Conservation (phyloP, 2,888 invertebrate species). For the Brachyptera putata region DNA sequence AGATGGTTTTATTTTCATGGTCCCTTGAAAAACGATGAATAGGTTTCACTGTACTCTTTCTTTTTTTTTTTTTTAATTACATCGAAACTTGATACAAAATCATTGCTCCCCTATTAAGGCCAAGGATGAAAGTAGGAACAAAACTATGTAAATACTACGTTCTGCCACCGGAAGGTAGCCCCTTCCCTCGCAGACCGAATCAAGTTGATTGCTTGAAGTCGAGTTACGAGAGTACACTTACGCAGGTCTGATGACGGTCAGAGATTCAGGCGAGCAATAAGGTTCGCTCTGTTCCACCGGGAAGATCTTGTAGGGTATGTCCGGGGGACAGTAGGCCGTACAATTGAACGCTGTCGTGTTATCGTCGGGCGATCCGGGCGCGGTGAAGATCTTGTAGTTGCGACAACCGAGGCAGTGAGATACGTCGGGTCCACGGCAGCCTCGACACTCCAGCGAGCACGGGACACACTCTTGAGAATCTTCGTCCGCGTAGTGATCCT, state of each 20-base stretch:
- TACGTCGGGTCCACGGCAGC: conserved; percentile 72
- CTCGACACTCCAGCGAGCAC: conserved; percentile 74
- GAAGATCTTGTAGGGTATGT: conserved; percentile 73
- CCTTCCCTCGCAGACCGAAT: too few species aligned
- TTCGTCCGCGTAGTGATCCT: conserved; percentile 77
- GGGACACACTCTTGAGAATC: conserved; percentile 56
- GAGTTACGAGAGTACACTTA: too few species aligned
- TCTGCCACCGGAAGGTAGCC: too few species aligned
- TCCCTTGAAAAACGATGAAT: too few species aligned
- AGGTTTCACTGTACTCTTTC: too few species aligned
- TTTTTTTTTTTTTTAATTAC: too few species aligned
- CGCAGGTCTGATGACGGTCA: conserved; percentile 39
- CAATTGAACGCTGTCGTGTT: conserved; percentile 76
- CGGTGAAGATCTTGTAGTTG: conserved; percentile 65
- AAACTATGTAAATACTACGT: too few species aligned
- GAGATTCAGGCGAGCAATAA: conserved; percentile 60
- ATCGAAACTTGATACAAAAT: too few species aligned
- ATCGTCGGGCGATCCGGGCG: conserved; percentile 53
- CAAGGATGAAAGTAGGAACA: too few species aligned
- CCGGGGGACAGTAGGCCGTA: conserved; percentile 74
- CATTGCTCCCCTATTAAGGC: too few species aligned
- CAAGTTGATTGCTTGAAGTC: too few species aligned
- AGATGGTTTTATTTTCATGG: too few species aligned
- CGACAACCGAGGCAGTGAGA: conserved; percentile 74
- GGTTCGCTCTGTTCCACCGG: conserved; percentile 63